These are phyloP conservation scores for Otolemur crassicaudatus DNA, from an alignment of 2,797 vertebrate species.

Conservation along the genomic window DNA sequence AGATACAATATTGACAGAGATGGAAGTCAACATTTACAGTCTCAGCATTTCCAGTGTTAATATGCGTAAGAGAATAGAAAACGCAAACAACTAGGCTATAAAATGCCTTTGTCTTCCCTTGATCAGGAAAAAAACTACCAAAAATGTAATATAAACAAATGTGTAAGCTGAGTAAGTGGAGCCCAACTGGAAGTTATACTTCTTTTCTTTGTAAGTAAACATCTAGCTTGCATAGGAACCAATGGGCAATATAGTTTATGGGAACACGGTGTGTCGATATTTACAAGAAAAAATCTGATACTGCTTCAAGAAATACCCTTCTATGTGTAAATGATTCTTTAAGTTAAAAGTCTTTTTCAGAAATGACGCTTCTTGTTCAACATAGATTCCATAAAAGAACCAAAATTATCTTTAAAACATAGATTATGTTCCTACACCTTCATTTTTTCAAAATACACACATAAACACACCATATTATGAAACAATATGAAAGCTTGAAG, in stretches of 20 bases:
- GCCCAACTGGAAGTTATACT: background rate
- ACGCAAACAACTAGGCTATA: background rate
- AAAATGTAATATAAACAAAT: background rate
- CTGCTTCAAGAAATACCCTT: background rate
- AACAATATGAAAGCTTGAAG: background rate
- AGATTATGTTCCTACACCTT: background rate
- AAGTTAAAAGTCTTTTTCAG: background rate
- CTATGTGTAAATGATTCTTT: background rate
- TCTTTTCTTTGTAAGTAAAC: slow-evolving; percentile 36
- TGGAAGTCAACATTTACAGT: background rate
- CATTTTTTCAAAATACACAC: background rate
- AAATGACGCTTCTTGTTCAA: background rate
- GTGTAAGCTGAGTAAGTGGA: background rate
- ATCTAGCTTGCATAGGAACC: background rate
- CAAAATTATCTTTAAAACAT: background rate
- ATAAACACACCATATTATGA: background rate
- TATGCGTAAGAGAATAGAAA: background rate
- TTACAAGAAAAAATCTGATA: background rate
- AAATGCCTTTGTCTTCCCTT: background rate
- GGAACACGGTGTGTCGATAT: background rate
- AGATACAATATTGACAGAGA: slow-evolving; percentile 3
- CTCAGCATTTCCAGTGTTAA: background rate
- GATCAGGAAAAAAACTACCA: background rate
- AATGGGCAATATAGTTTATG: background rate
- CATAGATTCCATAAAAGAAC: background rate